A percentile compares a stretch with the other conserved stretches of the same genome.
Conservation (phyloP, 2,113 vertebrate species). For the Bufo bufo region DNA sequence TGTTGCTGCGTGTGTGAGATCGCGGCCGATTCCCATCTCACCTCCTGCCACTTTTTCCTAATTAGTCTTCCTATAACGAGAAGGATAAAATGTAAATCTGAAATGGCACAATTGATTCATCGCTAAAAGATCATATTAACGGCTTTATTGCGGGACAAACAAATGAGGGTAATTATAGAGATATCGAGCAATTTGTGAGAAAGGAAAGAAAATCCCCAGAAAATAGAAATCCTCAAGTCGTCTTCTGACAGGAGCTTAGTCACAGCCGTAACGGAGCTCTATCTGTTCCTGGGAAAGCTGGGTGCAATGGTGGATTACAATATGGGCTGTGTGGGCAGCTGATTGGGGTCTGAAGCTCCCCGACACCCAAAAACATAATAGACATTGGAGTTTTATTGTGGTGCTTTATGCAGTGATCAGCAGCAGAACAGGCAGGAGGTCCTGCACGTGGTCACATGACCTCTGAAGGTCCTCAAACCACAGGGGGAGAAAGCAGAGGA, state of each 20-base stretch:
- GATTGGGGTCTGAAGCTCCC: no score
- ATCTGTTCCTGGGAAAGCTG: neutral
- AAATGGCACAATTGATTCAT: constrained; percentile 1
- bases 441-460: no score
- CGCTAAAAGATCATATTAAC: neutral
- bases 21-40: neutral
- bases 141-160: constrained; percentile 11
- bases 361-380: no score
- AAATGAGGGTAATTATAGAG: neutral
- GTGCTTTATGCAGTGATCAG: no score
- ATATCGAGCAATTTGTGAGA: neutral
- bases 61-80: constrained; percentile 7
- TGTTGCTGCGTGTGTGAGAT: neutral
- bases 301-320: neutral
- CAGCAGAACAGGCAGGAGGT: no score
- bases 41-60: neutral
- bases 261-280: neutral
- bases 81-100: constrained; percentile 17
- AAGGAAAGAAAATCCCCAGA: neutral
- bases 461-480: no score
- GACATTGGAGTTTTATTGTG: no score
- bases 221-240: neutral
- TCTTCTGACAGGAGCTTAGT: neutral
- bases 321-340: no score
- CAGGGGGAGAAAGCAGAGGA: no score